A percentile compares a stretch with the other conserved stretches of the same genome.
Evolutionary conservation across 2,888 invertebrate species (phyloP).

Genomic region (Meloe dianella): DNA sequence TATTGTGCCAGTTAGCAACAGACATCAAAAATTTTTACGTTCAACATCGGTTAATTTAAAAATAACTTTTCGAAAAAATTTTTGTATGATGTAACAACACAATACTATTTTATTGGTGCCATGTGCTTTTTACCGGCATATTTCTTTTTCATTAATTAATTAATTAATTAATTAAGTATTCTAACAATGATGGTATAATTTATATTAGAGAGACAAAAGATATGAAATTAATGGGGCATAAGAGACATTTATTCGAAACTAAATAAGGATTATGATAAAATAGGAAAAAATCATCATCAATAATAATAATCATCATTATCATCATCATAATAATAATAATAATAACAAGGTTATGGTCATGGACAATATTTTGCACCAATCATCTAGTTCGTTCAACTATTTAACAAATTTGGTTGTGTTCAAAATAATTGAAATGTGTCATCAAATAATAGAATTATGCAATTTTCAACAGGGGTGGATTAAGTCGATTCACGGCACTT

Average conservation of each 20-base stretch:
- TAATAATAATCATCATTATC: not conserved
- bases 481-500: too few species aligned
- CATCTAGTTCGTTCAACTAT: not conserved
- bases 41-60: conserved; percentile 6
- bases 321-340: not conserved
- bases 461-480: too few species aligned
- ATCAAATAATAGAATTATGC: too few species aligned
- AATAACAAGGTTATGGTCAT: not conserved
- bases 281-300: not conserved
- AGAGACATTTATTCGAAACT: not conserved
- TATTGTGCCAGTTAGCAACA: conserved; percentile 23
- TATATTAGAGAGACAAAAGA: too few species aligned
- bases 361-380: not conserved
- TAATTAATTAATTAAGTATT: too few species aligned
- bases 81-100: conserved; percentile 12
- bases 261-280: too few species aligned
- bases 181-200: too few species aligned
- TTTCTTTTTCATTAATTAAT: not conserved
- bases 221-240: not conserved
- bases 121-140: conserved; percentile 20
- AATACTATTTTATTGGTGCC: conserved; percentile 13
- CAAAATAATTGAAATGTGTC: too few species aligned
- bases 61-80: conserved; percentile 19
- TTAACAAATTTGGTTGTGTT: too few species aligned
- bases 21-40: conserved; percentile 10